Evolutionary conservation across 2,113 vertebrate species (phyloP).

Genomic region (Crypturellus undulatus): DNA sequence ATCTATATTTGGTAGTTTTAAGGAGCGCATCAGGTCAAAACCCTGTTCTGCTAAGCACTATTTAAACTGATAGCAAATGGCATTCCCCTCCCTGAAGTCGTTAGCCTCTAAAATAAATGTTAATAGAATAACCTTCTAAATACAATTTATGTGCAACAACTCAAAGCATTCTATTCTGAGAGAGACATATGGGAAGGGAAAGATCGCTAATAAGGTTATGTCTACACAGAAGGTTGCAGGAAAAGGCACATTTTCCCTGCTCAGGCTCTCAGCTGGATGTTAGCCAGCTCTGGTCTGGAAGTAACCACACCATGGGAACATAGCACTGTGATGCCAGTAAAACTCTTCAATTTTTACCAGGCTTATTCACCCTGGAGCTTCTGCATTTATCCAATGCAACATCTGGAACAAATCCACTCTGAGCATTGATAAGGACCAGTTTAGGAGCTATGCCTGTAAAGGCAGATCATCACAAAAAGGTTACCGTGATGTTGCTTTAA

Average conservation of each 20-base stretch:
- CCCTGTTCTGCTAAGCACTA: background rate
- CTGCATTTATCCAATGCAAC: background rate
- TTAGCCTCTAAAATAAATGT: constrained; percentile 46
- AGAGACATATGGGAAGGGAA: constrained; percentile 16
- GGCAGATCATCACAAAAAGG: accelerated
- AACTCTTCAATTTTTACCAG: background rate
- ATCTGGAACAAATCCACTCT: background rate
- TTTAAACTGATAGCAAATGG: constrained; percentile 38
- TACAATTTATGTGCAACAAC: constrained; percentile 15
- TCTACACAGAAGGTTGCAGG: background rate
- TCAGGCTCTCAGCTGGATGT: background rate
- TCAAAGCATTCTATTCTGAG: constrained; percentile 55
- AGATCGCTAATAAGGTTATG: constrained; percentile 29
- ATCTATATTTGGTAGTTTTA: background rate
- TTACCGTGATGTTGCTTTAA: background rate
- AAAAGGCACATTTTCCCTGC: background rate
- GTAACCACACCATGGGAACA: background rate
- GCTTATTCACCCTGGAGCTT: background rate
- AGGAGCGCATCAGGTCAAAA: constrained; percentile 16
- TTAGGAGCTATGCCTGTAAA: accelerated
- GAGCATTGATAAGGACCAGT: background rate
- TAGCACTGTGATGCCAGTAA: background rate
- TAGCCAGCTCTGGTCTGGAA: background rate
- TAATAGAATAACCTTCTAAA: constrained; percentile 57
- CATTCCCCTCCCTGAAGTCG: background rate